A percentile compares a stretch with the other conserved stretches of the same genome.
Conservation (phyloP, 1,140 invertebrate species). For the Drosophila insularis region DNA sequence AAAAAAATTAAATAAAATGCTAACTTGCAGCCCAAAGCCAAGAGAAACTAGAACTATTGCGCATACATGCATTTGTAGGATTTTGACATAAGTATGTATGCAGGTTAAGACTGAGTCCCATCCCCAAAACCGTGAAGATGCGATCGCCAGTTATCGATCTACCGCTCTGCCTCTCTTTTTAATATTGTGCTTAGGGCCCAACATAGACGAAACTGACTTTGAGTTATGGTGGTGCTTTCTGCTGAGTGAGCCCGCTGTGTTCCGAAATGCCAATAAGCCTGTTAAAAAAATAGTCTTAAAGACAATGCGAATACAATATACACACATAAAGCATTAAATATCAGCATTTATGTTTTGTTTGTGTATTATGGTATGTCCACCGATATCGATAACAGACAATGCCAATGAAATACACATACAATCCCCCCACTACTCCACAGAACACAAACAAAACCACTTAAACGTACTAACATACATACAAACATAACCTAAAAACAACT, state of each 20-base stretch:
- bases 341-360: constrained; percentile 61
- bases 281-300: constrained; percentile 14
- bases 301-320: constrained; percentile 59
- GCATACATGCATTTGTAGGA: constrained; percentile 20
- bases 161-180: constrained; percentile 4
- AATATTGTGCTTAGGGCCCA: constrained; percentile 65
- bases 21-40: constrained; percentile 77
- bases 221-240: constrained; percentile 82
- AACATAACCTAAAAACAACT: too few relatives aligned
- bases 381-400: constrained; percentile 42
- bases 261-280: constrained; percentile 52
- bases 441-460: neutral
- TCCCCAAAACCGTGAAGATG: too few relatives aligned
- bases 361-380: constrained; percentile 65
- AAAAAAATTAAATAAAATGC: neutral
- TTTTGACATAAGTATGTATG: constrained; percentile 9
- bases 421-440: neutral
- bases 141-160: neutral
- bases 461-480: too few relatives aligned
- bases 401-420: neutral
- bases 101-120: neutral
- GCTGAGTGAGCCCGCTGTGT: constrained; percentile 75
- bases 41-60: constrained; percentile 3
- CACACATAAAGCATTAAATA: constrained; percentile 57
- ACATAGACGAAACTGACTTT: constrained; percentile 80